These are phyloP conservation scores for Schrankia costaestrigalis DNA, from an alignment of 2,888 invertebrate genomes.

Conservation along the genomic window DNA sequence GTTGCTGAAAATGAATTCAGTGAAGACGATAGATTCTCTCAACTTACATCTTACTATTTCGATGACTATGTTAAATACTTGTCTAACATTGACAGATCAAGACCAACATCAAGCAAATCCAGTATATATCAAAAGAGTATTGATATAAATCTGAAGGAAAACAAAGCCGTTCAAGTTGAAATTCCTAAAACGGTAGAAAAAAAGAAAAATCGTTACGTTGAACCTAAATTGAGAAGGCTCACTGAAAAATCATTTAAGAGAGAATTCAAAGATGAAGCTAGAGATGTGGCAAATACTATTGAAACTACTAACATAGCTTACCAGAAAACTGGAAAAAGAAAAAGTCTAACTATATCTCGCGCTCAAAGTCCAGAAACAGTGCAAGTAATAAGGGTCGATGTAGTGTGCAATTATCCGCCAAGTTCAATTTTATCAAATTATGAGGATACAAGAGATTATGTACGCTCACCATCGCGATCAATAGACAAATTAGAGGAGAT, in stretches of 20 bases:
- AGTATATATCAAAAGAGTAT: constrained; percentile 45
- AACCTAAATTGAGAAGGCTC: constrained; percentile 31
- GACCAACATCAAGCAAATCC: constrained; percentile 60
- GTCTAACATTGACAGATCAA: constrained; percentile 51
- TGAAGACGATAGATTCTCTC: constrained; percentile 52
- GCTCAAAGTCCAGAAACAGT: constrained; percentile 71
- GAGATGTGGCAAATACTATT: constrained; percentile 26
- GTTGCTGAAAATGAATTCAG: constrained; percentile 42
- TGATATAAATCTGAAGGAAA: constrained; percentile 42
- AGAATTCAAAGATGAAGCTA: constrained; percentile 24
- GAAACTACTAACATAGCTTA: constrained; percentile 53
- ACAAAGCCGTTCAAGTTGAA: constrained; percentile 52
- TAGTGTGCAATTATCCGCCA: constrained; percentile 59
- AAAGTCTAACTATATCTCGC: constrained; percentile 70
- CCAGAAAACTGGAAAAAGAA: constrained; percentile 58
- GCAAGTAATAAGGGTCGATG: constrained; percentile 74
- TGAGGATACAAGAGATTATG: constrained; percentile 42
- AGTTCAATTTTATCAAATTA: constrained; percentile 40
- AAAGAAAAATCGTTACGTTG: constrained; percentile 35
- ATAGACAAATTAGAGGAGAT: constrained; percentile 31
- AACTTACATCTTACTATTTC: constrained; percentile 57
- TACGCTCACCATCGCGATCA: constrained; percentile 13
- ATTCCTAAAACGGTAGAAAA: constrained; percentile 20
- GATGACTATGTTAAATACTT: constrained; percentile 68
- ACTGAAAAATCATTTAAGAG: constrained; percentile 23